A percentile compares a stretch with the other conserved stretches of the same genome.
Conservation (phyloP, 1,140 invertebrate species). For the Brachionus plicatilis region DNA sequence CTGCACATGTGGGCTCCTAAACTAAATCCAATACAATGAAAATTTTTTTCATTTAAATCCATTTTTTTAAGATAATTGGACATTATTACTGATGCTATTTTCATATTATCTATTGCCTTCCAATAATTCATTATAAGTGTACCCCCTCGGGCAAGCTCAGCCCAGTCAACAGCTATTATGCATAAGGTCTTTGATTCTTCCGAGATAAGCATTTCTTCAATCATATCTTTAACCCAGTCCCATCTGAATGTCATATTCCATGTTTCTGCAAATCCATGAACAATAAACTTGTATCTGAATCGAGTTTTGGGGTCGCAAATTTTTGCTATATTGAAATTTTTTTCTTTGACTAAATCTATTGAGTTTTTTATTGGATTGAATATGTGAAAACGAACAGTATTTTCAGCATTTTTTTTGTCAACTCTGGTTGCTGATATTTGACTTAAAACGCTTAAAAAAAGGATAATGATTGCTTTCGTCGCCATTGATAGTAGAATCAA, state of each 20-base stretch:
- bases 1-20: constrained; percentile 39
- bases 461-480: neutral
- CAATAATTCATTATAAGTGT: constrained; percentile 28
- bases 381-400: neutral
- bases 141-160: neutral
- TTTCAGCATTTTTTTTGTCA: neutral
- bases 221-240: constrained; percentile 37
- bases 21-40: constrained; percentile 40
- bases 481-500: too few species aligned
- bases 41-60: constrained; percentile 12
- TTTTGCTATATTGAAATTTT: neutral
- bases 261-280: constrained; percentile 38
- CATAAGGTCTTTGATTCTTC: neutral
- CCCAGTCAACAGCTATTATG: constrained; percentile 26
- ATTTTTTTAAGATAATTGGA: neutral
- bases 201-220: neutral
- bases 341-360: neutral
- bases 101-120: constrained; percentile 20
- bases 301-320: neutral
- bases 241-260: constrained; percentile 39
- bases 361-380: neutral
- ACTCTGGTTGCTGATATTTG: neutral
- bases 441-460: neutral
- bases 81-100: neutral
- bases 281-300: constrained; percentile 12